Conservation (phyloP, 2,113 vertebrate genomes). For the Diphyllodes magnificus region DNA sequence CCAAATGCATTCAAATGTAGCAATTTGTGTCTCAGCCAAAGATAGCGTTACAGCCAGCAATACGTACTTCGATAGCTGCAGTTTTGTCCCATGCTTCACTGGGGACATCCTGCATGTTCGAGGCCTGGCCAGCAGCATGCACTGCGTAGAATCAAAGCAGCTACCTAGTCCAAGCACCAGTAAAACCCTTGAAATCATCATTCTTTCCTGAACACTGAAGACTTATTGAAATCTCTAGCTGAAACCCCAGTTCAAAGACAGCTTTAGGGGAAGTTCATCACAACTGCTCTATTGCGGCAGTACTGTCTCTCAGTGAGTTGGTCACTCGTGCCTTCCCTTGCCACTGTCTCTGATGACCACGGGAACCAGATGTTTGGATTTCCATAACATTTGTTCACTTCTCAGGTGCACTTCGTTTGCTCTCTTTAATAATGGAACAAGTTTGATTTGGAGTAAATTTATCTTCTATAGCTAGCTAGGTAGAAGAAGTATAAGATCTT, state of each 20-base stretch:
- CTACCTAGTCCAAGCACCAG: not conserved
- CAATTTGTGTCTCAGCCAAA: not conserved
- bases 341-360: not conserved
- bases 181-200: not conserved
- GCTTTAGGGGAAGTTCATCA: not conserved
- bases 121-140: not conserved
- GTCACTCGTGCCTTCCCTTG: not conserved
- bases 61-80: not conserved
- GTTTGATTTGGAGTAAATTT: not conserved
- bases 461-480: not conserved
- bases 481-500: not conserved
- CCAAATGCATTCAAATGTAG: not conserved
- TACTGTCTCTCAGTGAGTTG: accelerated
- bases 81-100: not conserved
- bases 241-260: not conserved
- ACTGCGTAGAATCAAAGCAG: not conserved
- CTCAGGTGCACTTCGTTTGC: not conserved
- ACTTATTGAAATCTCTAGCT: not conserved
- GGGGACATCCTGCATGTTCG: accelerated
- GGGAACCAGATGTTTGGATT: not conserved
- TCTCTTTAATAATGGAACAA: not conserved
- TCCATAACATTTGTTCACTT: not conserved
- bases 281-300: not conserved
- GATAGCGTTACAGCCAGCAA: not conserved
- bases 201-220: not conserved